Percentiles rank a stretch among this genome's conserved stretches.
Conservation (phyloP, 2,113 vertebrate genomes). For the Helogale parvula region DNA sequence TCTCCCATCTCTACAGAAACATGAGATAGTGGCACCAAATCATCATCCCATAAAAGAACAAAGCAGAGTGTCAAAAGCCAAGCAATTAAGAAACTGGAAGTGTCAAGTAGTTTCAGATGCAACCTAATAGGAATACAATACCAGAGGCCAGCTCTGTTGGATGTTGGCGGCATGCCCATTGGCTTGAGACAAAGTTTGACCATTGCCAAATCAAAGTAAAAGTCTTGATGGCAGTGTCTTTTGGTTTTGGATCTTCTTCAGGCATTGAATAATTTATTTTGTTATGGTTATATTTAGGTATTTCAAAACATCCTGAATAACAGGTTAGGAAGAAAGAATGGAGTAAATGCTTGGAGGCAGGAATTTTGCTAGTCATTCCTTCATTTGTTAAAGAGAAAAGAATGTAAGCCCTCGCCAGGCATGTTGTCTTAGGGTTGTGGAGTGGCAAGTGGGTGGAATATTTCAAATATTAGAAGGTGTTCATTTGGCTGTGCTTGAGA, state of each 20-base stretch:
- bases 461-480: background rate
- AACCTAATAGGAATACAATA: background rate
- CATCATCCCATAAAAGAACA: background rate
- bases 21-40: background rate
- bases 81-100: background rate
- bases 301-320: conserved; percentile 34
- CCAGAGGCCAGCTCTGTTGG: background rate
- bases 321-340: background rate
- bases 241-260: background rate
- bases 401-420: background rate
- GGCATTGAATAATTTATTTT: background rate
- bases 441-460: background rate
- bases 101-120: background rate
- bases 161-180: background rate
- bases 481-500: background rate
- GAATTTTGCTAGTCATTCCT: background rate
- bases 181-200: background rate
- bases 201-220: background rate
- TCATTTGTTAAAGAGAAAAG: background rate
- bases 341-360: background rate
- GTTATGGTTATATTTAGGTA: background rate
- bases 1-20: background rate
- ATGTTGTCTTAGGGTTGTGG: background rate
- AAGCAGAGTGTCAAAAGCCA: background rate
- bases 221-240: background rate